Base-by-base conservation (phyloP, 2,888 invertebrate genomes). In the Formica aserva region DNA sequence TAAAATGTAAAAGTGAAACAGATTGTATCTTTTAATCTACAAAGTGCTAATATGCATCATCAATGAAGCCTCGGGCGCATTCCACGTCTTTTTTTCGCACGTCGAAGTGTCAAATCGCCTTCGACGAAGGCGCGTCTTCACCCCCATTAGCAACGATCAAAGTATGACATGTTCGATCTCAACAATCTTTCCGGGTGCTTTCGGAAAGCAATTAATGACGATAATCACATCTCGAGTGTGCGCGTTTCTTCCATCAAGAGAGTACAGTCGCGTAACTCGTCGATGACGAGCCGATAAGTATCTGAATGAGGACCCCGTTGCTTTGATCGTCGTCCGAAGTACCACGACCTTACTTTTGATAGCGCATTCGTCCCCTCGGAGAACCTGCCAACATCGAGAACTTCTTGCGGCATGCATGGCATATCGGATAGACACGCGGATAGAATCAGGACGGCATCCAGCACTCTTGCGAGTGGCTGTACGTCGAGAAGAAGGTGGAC, bases 401-500 rank as follows among this genome's bases (percentile, higher is more conserved):
- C 5, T 26, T 38, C n/a, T 38, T 38, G 18, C 38, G 76, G 18
- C 3, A 60, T 5, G 22, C 8, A 13, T 62, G 41, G 11, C 15
- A 22, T 48, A 32, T 52, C 18, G 41, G 32, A 38, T 35, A 35
- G 48, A 57, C 32, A 57, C 26, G 8, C 26, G 22, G 55, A 48
- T 62, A 29, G 32, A 66, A 81, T 72, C 76, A 41, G 45, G 76
- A 87, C 86, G 29, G 71, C 86, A 76, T 84, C 5, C 57, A 75
- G 41, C 78, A 93, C 92, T 94, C 92, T 94, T 94, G 93, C 88
- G 92, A 85, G 89, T 89, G 93, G 93, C 93, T 94, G 94, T 94
- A 93, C 92, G 89, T 85, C 88, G 89, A 92, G 92, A 92, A 92
- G 92, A 94, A 94, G 94, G 94, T 94, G 94, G 94, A 94, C 94